phyloP scores from a whole-genome alignment of 2,888 invertebrate genomes.

The Scaptomyza cyrtandrae region DNA sequence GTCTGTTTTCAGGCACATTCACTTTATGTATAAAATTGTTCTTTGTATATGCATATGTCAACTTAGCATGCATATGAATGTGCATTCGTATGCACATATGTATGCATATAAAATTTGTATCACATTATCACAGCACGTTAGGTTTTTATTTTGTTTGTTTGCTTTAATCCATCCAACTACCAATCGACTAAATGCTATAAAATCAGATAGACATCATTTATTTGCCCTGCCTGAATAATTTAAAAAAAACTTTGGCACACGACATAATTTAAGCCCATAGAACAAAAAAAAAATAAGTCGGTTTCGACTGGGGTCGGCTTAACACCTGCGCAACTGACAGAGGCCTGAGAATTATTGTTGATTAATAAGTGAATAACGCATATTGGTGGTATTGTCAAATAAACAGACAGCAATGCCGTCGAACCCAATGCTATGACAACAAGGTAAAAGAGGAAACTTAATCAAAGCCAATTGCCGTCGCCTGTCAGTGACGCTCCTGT shows the following conservation, averaged over 20 bases:
- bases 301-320: conserved; percentile 13
- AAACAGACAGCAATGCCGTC: not conserved
- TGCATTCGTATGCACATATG: conserved; percentile 1
- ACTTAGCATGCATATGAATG: not conserved
- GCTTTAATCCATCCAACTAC: conserved; percentile 40
- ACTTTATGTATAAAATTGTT: conserved; percentile 24
- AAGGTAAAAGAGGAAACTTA: conserved; percentile 49
- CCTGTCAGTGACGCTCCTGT: conserved; percentile 63
- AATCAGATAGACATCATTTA: conserved; percentile 68
- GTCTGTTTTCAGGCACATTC: conserved; percentile 39
- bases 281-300: conserved; percentile 30
- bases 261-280: conserved; percentile 59
- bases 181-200: conserved; percentile 65
- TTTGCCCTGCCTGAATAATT: conserved; percentile 72
- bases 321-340: conserved; percentile 16
- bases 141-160: not conserved
- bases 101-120: not conserved
- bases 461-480: conserved; percentile 73
- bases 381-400: conserved; percentile 10
- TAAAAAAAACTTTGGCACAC: conserved; percentile 66
- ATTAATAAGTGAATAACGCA: conserved; percentile 41
- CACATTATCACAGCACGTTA: not conserved
- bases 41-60: not conserved
- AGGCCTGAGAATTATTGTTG: conserved; percentile 27
- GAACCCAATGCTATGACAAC: conserved; percentile 7